Evolutionary conservation across 1,140 invertebrate genomes (phyloP).

Genomic region (Propsilocerus akamusi): DNA sequence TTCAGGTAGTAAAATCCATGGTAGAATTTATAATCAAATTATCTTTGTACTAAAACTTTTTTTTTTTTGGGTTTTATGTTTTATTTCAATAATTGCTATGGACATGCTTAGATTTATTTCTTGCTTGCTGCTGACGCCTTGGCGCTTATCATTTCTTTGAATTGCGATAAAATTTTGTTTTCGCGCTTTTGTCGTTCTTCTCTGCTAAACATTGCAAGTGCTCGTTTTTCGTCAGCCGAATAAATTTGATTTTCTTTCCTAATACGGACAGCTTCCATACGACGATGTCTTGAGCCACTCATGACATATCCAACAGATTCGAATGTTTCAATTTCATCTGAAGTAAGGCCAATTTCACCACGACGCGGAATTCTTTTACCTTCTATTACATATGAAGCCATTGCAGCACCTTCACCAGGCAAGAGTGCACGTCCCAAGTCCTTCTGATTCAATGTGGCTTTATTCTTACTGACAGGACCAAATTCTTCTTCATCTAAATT

Average conservation of each 20-base stretch:
- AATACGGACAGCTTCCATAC: conserved; percentile 99
- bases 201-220: conserved; percentile 94
- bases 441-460: conserved; percentile 50
- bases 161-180: conserved; percentile 88
- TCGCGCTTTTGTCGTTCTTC: conserved; percentile 93
- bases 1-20: too few species aligned
- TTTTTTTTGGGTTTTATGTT: too few species aligned
- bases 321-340: conserved; percentile 83
- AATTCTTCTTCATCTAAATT: conserved; percentile 37
- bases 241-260: conserved; percentile 99
- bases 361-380: conserved; percentile 94
- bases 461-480: conserved; percentile 49
- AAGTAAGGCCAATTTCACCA: conserved; percentile 97
- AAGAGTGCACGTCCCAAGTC: conserved; percentile 79
- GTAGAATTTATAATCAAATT: too few species aligned
- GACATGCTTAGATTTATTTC: neutral
- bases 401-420: conserved; percentile 90
- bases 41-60: too few species aligned
- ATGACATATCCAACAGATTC: conserved; percentile 96
- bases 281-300: conserved; percentile 88
- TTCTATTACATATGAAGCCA: conserved; percentile 96
- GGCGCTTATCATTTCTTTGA: conserved; percentile 73
- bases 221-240: conserved; percentile 96
- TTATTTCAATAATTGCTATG: too few species aligned
- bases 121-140: conserved; percentile 20